Conservation (phyloP, 1,140 invertebrate genomes). For the Eriosoma lanigerum region DNA sequence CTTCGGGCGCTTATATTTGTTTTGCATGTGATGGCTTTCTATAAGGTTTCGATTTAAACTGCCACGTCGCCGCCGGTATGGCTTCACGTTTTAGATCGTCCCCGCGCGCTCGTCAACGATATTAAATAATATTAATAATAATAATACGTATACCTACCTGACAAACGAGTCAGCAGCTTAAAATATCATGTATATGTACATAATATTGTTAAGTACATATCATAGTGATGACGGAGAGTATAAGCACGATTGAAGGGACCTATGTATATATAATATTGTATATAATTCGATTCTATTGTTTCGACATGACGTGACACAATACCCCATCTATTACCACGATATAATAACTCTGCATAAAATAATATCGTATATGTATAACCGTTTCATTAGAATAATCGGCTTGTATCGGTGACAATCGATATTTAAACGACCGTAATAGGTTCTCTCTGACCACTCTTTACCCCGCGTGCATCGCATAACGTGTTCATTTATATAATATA, state of each 20-base stretch:
- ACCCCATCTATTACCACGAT: background rate
- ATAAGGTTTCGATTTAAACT: slow-evolving; percentile 41
- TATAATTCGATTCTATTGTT: slow-evolving; percentile 16
- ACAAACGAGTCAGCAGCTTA: background rate
- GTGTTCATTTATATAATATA: no score
- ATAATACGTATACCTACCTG: no score
- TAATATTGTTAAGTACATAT: background rate
- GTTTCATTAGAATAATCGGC: slow-evolving; percentile 24
- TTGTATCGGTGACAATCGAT: slow-evolving; percentile 30
- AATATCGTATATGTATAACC: background rate
- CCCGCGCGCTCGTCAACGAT: background rate
- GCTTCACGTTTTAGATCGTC: slow-evolving; percentile 26
- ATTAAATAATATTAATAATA: background rate
- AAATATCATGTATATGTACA: background rate
- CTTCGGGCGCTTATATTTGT: slow-evolving; percentile 7
- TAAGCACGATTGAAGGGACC: no score
- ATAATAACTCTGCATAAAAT: no score
- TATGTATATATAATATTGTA: background rate
- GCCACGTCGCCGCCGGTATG: background rate
- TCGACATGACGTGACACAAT: slow-evolving; percentile 29
- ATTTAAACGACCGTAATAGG: slow-evolving; percentile 28
- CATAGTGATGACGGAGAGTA: background rate
- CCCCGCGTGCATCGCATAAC: no score
- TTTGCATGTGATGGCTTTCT: slow-evolving; percentile 4
- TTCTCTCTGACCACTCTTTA: background rate